Percentiles rank a stretch among this genome's conserved stretches.
phyloP scores from a whole-genome alignment of 2,888 invertebrate species.

The Noctua pronuba region DNA sequence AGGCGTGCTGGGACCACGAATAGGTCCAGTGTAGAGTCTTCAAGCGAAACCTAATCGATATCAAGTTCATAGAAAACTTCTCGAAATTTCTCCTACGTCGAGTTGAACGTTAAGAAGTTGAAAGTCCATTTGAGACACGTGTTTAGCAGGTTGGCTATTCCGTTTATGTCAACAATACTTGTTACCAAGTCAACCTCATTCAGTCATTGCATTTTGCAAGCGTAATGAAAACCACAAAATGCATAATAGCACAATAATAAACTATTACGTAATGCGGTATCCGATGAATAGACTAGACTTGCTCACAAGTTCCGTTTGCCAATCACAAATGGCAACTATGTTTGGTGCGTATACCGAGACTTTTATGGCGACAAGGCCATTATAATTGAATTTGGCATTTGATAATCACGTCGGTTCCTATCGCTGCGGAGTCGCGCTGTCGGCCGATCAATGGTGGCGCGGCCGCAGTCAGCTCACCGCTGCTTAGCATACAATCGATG shows the following conservation, averaged over 20 bases:
- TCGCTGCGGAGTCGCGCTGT: constrained; percentile 34
- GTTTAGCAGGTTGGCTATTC: constrained; percentile 49
- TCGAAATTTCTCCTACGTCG: constrained; percentile 30
- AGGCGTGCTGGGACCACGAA: not conserved
- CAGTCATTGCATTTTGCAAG: constrained; percentile 42
- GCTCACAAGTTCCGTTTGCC: constrained; percentile 64
- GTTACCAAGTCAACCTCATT: constrained; percentile 61
- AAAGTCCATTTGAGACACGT: constrained; percentile 61
- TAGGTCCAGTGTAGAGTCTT: not conserved
- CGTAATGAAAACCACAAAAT: constrained; percentile 56
- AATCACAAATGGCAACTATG: constrained; percentile 59
- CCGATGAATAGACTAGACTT: constrained; percentile 51
- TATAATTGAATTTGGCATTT: constrained; percentile 67
- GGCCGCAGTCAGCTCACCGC: constrained; percentile 65
- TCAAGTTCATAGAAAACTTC: constrained; percentile 25
- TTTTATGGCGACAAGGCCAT: constrained; percentile 67
- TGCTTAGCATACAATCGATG: constrained; percentile 88
- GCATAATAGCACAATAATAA: constrained; percentile 60
- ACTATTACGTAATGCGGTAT: constrained; percentile 58
- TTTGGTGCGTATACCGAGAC: constrained; percentile 55
- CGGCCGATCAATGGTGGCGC: constrained; percentile 62
- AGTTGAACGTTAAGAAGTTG: constrained; percentile 46
- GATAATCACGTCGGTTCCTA: constrained; percentile 59
- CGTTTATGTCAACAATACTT: constrained; percentile 48
- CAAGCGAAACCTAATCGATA: constrained; percentile 19